Base-by-base conservation (phyloP, 2,113 vertebrate genomes). In the Struthio camelus region DNA sequence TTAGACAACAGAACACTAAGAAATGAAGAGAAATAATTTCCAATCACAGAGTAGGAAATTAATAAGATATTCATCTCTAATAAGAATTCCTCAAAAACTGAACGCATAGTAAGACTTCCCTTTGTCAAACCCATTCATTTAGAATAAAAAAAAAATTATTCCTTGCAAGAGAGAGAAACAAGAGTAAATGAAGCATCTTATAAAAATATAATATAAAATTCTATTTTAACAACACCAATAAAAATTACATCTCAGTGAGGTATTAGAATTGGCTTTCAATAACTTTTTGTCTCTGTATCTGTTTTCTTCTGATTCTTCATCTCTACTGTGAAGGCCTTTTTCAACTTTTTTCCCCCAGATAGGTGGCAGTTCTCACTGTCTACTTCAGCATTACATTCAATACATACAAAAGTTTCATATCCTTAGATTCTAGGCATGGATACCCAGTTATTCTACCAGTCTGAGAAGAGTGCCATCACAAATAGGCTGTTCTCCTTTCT, bases 341-440 rank as follows among this genome's bases (percentile, higher is more conserved):
- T 6, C 44, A 73, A 18, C 3, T 1, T 28, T 50, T 61, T 58
- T 3, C 2, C 0, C 27, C 14, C 20, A 24, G n/a, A 12, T 9
- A 56, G 18, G 15, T 34, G 69, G 11, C 14, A 72, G 2, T 30
- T 50, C 15, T 77, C 22, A 42, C 50, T 54, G 6, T 22, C 32
- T 61, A 22, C 5, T 89, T 51, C 80, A 83, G 40, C 24, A 61
- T 40, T 69, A 14, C 3, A 46, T 46, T 83, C 32, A 59, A 36
- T 32, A 64, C 6, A 64, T 7, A 12, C 4, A 54, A 23, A 87
- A 25, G 19, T 46, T 64, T 10, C 6, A 80, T 69, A 56, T 36
- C 32, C 51, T 78, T 53, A 40, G 11, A 38, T 73, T 23, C 44
- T 11, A 5, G 32, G 14, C 44, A 78, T 11, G 19, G n/a, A 19